A percentile compares a stretch with the other conserved stretches of the same genome.
These are phyloP conservation scores for Octopus bimaculoides DNA, from an alignment of 1,140 invertebrate species.

Conservation along the genomic window DNA sequence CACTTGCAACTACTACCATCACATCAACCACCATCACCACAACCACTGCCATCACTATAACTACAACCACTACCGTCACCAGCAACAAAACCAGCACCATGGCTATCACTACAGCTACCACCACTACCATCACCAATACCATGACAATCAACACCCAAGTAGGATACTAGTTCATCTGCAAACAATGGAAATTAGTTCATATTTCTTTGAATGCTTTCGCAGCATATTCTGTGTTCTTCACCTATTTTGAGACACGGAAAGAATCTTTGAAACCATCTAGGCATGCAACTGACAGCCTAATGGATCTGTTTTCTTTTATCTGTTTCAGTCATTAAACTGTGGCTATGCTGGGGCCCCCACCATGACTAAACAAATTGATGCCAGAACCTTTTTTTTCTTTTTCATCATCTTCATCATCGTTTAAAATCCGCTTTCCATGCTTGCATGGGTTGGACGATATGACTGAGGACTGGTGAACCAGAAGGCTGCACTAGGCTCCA, in stretches of 20 bases:
- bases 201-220: background rate
- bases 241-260: background rate
- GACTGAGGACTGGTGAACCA: background rate
- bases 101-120: no score
- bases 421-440: background rate
- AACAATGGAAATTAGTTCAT: background rate
- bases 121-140: no score
- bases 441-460: background rate
- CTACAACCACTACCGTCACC: no score
- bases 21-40: no score
- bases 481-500: background rate
- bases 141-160: background rate
- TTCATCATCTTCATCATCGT: background rate
- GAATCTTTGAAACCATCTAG: background rate
- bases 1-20: background rate
- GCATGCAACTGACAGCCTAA: background rate
- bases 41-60: no score
- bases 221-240: background rate
- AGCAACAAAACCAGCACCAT: no score
- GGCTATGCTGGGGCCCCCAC: background rate
- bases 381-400: background rate
- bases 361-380: background rate
- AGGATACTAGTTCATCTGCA: background rate
- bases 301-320: background rate
- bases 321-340: background rate